These are phyloP conservation scores for Mechanitis mazaeus DNA, from an alignment of 2,888 invertebrate genomes.

Conservation along the genomic window DNA sequence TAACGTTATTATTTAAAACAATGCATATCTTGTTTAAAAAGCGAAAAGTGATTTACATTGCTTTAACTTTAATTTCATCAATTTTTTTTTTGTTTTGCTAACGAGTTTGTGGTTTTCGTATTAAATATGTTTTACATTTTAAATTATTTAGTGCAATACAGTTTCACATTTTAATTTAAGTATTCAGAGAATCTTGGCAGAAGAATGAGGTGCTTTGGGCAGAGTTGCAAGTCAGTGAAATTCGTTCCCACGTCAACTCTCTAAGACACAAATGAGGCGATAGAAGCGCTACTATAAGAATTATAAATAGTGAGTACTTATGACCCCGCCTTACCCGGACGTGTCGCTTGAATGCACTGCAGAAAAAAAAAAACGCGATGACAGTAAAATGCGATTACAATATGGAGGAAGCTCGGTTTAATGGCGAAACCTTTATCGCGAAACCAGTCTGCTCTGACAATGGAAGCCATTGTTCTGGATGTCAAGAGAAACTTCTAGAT, in stretches of 20 bases:
- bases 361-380: constrained; percentile 34
- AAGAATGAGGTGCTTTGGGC: constrained; percentile 3
- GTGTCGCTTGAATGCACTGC: constrained; percentile 41
- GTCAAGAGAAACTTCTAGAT: constrained; percentile 1
- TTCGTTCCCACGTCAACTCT: constrained; percentile 26
- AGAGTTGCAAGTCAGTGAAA: constrained; percentile 57
- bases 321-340: constrained; percentile 40
- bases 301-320: constrained; percentile 13
- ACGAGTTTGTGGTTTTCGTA: not conserved
- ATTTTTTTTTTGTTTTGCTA: constrained; percentile 12
- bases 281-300: constrained; percentile 10
- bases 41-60: constrained; percentile 15
- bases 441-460: constrained; percentile 38
- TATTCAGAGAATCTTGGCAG: constrained; percentile 39
- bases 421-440: constrained; percentile 43
- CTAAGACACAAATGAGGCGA: too few species aligned
- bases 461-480: constrained; percentile 3
- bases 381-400: constrained; percentile 5
- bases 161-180: constrained; percentile 6
- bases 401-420: constrained; percentile 27
- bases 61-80: constrained; percentile 8
- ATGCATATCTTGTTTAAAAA: constrained; percentile 8
- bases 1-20: constrained; percentile 9
- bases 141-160: too few species aligned
- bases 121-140: too few species aligned